Percentiles rank a stretch among this genome's conserved stretches.
Conservation (phyloP, 92 coral and sea anemone species). For the Paragorgia papillata region DNA sequence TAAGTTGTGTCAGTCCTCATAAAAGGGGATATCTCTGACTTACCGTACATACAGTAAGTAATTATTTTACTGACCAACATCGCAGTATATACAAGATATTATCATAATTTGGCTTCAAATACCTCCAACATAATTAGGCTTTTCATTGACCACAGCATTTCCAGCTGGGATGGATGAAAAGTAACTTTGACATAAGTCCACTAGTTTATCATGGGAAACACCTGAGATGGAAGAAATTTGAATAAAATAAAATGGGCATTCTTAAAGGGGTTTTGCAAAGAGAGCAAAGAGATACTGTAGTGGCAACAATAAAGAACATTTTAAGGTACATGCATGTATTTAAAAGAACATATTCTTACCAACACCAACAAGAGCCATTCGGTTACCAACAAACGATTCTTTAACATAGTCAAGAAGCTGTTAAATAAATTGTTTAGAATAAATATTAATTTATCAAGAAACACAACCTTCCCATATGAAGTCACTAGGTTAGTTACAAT, state of each 20-base stretch:
- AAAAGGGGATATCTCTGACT: too few species aligned
- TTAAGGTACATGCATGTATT: too few species aligned
- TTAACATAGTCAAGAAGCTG: constrained; percentile 71
- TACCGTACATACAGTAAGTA: too few species aligned
- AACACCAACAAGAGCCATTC: constrained; percentile 88
- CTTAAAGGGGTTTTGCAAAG: too few species aligned
- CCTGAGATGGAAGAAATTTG: constrained; percentile 53
- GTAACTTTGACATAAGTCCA: constrained; percentile 66
- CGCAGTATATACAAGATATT: too few species aligned
- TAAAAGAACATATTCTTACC: too few species aligned
- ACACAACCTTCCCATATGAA: too few species aligned
- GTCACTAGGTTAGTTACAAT: too few species aligned
- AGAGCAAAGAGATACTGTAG: neutral
- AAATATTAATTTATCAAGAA: too few species aligned
- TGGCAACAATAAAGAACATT: too few species aligned
- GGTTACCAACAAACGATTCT: constrained; percentile 72
- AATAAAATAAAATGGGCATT: neutral
- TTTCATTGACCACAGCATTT: constrained; percentile 59
- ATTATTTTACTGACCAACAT: too few species aligned
- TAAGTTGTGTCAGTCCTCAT: too few species aligned
- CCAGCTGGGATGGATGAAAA: constrained; percentile 77
- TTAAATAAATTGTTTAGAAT: neutral
- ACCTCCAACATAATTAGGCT: constrained; percentile 90
- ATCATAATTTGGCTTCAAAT: neutral
- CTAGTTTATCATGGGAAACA: constrained; percentile 84